Base-by-base conservation (phyloP, 2,113 vertebrate species). In the Hypocryptadius cinnamomeus region DNA sequence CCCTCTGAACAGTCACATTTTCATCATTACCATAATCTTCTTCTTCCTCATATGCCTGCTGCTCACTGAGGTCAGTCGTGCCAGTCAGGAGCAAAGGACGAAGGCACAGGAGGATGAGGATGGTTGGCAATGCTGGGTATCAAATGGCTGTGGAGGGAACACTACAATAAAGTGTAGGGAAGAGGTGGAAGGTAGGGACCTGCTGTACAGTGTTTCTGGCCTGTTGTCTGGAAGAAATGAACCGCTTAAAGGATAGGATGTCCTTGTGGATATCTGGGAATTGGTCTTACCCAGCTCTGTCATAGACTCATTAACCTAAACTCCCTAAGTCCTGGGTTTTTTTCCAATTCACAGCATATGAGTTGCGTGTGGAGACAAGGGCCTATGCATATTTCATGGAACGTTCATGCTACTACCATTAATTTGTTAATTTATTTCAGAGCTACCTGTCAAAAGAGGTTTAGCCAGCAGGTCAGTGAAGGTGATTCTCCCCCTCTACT, bases 131-230 rank as follows among this genome's bases (percentile, higher is more conserved):
- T 20, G 21, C 18, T 40, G 14, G 25, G 4, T 60, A 37, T 69
- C 31, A 73, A 88, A 69, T 3, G 15, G 7, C 22, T 56, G 27
- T 30, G 42, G 53, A 85, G 31, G 15, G 31, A 89, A 65, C 30
- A 27, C 17, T 37, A 19, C 80, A 74, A 64, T 33, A 63, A 65
- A 90, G 31, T 5, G 17, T 28, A 51, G 40, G 60, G 12, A 83
- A 57, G 59, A 71, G 8, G 13, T 18, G 22, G n/a, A 31, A 0
- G 5, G 48, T 15, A 47, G 30, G 20, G 19, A n/a, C 22, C 19
- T 40, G 20, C 16, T 1, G 2, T 19, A 22, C 13, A 1, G 1
- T 1, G 6, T 37, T 81, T 78, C 66, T 78, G 39, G 23, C 21
- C 18, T 37, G 23, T 19, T 80, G 17, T 25, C 47, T 89, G 64